Base-by-base conservation (phyloP, 1,140 invertebrate species). In the Orius laevigatus region DNA sequence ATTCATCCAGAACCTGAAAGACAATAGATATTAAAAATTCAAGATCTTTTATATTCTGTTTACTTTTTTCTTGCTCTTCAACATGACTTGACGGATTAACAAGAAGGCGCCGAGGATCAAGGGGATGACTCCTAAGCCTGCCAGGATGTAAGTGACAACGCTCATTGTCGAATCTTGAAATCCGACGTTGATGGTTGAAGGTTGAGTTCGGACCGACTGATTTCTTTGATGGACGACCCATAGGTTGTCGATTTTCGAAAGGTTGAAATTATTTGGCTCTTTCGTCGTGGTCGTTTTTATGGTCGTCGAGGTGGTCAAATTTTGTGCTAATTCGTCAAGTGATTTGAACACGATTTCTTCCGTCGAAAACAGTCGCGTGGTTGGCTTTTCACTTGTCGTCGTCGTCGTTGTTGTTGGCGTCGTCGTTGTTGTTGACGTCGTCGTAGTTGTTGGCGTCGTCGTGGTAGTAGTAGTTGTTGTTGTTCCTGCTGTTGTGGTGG, bases 121-220 rank as follows among this genome's bases (percentile, higher is more conserved):
- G 0, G 74, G 74, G 10, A 76, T 56, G 44, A 76, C 67, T 12
- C 71, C 73, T 35, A 76, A 61, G 0, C 68, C 71, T 16, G 71
- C 71, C 52, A 76, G 58, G 6, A 75, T 65, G 50, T 75, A 70
- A 1, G 72, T 71, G 4, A 70, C 67, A 42, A 72, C 65, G 66
- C 55, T 66, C 70, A 70, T 16, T 8, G 31, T 14, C 11, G 47
- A 38, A 0, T 55, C 54, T 4, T 52, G 50, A 35, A 54, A 55
- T 2, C 50, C 53, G 8, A 56, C 54, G 12, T 51, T 55, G 3
- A 57, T 52, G 10, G 49, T 31, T 12, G 39, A 34, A 15, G 39
- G 44, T 10, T 51, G 32, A 2, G 48, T 16, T 16, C 14, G 5
- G n/a, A 19, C 33, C 11, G 40, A 10, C 10, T 39, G 15, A 16